phyloP scores from a whole-genome alignment of 2,797 vertebrate genomes.

The Chloroceryle inda region DNA sequence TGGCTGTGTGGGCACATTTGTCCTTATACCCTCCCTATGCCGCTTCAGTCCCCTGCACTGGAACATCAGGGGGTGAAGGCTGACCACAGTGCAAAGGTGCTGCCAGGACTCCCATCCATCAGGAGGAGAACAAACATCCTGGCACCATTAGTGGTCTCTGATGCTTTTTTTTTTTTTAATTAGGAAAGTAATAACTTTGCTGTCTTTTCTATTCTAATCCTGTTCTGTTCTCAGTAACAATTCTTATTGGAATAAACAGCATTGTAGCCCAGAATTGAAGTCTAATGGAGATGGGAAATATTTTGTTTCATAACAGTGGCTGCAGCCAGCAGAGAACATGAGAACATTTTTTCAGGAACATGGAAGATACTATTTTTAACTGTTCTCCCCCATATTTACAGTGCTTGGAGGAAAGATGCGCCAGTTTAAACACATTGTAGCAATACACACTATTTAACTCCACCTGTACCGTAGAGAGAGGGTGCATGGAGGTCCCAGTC shows the following conservation, averaged over 20 bases:
- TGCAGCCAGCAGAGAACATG: constrained; percentile 51
- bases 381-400: neutral
- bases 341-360: constrained; percentile 39
- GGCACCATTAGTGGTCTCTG: neutral
- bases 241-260: neutral
- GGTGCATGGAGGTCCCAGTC: neutral
- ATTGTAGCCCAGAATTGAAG: neutral
- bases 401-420: neutral
- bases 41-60: neutral
- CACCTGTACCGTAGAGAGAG: accelerated
- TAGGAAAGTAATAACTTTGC: neutral
- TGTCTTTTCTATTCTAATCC: neutral
- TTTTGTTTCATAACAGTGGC: constrained; percentile 52
- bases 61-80: neutral
- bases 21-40: neutral
- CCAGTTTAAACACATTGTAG: neutral
- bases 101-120: neutral
- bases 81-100: accelerated
- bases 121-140: neutral
- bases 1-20: accelerated
- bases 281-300: constrained; percentile 30
- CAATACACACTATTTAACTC: neutral
- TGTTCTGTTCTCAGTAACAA: neutral
- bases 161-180: neutral
- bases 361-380: constrained; percentile 58